Base-by-base conservation (phyloP, 1,140 invertebrate species). In the Brachystomella parvula region DNA sequence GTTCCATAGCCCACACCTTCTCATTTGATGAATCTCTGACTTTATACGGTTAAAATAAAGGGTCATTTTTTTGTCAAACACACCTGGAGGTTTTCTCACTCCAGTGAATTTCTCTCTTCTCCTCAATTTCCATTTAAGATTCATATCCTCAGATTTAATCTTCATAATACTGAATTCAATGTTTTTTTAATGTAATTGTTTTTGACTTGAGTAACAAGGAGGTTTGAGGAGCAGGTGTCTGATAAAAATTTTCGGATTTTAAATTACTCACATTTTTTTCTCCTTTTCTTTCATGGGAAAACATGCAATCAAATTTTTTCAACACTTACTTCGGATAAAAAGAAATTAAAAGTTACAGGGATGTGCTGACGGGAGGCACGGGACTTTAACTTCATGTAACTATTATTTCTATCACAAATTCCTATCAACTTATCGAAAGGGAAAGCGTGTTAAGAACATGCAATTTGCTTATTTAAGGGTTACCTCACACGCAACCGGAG, bases 151-250 rank as follows among this genome's bases (percentile, higher is more conserved):
- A n/a, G n/a, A n/a, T n/a, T n/a, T n/a, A n/a, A n/a, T n/a, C n/a
- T n/a, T n/a, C n/a, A 53, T 19, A 12, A 53, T 53, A 6, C 49
- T 15, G 15, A 26, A 53, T 53, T 53, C 49, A 53, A 53, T 53
- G 49, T 53, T 53, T 53, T n/a, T 53, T 53, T 53, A 53, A 53
- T 53, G 49, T 53, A 53, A 53, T 53, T 53, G 49, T 53, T 53
- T 53, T 24, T 53, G 49, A 53, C 49, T 53, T 53, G 49, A 53
- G 49, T 53, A 53, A 53, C 49, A 53, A 53, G 49, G 49, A 26
- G 24, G 24, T 26, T 15, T 53, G 49, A 53, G 24, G 21, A 24
- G 49, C 49, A 53, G 49, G 49, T 53, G 49, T 53, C 49, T 28
- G 49, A 28, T 21, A 24, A 24, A 9, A 28, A 3, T 31, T 60